Evolutionary conservation across 2,888 invertebrate species (phyloP).

Genomic region (Aradus depressus): DNA sequence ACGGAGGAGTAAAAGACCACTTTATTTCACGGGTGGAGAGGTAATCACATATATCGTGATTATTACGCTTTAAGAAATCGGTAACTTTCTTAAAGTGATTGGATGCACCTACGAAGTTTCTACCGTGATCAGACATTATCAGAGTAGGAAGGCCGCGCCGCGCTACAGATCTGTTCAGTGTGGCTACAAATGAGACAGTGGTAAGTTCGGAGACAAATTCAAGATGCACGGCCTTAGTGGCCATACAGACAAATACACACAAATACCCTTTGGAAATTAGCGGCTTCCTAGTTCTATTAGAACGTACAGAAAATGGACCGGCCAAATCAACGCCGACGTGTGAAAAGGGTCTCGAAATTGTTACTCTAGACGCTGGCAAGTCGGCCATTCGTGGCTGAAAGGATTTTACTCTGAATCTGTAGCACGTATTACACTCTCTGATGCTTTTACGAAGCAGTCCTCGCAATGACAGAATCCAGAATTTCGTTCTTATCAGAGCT

Average conservation of each 20-base stretch:
- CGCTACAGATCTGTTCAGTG: conserved; percentile 30
- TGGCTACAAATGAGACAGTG: conserved; percentile 31
- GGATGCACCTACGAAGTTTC: conserved; percentile 33
- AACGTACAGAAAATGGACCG: conserved; percentile 22
- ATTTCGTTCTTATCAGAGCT: neutral
- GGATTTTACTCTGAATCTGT: conserved; percentile 10
- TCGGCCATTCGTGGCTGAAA: conserved; percentile 26
- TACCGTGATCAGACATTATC: conserved; percentile 33
- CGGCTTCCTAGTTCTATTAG: conserved; percentile 1
- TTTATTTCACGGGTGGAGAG: too few relatives aligned
- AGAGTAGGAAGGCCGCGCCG: conserved; percentile 30
- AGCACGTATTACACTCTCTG: conserved; percentile 6
- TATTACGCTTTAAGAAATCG: too few relatives aligned
- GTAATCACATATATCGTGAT: too few relatives aligned
- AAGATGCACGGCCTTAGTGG: conserved; percentile 32
- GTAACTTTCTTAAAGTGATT: too few relatives aligned
- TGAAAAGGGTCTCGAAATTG: conserved; percentile 23
- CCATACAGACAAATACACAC: conserved; percentile 31
- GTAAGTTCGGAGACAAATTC: conserved; percentile 33
- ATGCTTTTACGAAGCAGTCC: conserved; percentile 3
- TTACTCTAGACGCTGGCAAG: conserved; percentile 22
- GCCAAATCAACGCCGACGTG: conserved; percentile 29
- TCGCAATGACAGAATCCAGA: conserved; percentile 12
- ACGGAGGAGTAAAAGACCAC: too few relatives aligned
- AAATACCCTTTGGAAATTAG: conserved; percentile 21